Percentiles rank a stretch among this genome's conserved stretches.
phyloP scores from a whole-genome alignment of 2,888 invertebrate species.

The Zhengitettix transpicula region DNA sequence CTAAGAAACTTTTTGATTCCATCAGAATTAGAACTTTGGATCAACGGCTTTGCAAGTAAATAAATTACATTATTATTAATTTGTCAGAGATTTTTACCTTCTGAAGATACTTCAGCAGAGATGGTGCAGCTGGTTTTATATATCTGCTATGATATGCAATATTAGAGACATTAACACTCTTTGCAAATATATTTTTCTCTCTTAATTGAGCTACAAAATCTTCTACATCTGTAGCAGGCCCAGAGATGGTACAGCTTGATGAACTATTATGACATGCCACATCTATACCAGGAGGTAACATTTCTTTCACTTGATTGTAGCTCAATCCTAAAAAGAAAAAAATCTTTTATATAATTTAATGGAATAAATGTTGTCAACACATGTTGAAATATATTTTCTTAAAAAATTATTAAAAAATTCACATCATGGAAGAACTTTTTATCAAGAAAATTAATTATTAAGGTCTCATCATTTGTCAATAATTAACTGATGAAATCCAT shows the following conservation, averaged over 20 bases:
- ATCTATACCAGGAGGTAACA: slow-evolving; percentile 42
- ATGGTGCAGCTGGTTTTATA: slow-evolving; percentile 27
- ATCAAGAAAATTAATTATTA: too few relatives aligned
- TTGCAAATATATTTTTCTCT: slow-evolving; percentile 18
- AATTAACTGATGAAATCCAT: too few relatives aligned
- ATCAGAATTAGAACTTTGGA: too few relatives aligned
- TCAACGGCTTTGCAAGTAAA: too few relatives aligned
- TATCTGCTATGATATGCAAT: slow-evolving; percentile 19
- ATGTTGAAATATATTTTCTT: too few relatives aligned
- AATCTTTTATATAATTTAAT: neutral
- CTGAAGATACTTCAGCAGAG: slow-evolving; percentile 25
- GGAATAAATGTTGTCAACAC: too few relatives aligned
- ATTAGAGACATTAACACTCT: slow-evolving; percentile 16
- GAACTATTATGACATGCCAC: slow-evolving; percentile 68
- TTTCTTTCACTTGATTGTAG: slow-evolving; percentile 19
- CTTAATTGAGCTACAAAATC: slow-evolving; percentile 38
- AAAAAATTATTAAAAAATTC: too few relatives aligned
- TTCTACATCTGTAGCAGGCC: slow-evolving; percentile 44
- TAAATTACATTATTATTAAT: neutral
- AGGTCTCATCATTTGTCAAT: too few relatives aligned
- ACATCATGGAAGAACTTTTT: too few relatives aligned
- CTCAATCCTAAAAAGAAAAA: slow-evolving; percentile 22
- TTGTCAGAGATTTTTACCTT: slow-evolving; percentile 20
- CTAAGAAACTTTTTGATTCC: too few relatives aligned
- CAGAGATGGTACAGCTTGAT: slow-evolving; percentile 63